Conservation (phyloP, 2,888 invertebrate species). For the Eupithecia dodoneata region DNA sequence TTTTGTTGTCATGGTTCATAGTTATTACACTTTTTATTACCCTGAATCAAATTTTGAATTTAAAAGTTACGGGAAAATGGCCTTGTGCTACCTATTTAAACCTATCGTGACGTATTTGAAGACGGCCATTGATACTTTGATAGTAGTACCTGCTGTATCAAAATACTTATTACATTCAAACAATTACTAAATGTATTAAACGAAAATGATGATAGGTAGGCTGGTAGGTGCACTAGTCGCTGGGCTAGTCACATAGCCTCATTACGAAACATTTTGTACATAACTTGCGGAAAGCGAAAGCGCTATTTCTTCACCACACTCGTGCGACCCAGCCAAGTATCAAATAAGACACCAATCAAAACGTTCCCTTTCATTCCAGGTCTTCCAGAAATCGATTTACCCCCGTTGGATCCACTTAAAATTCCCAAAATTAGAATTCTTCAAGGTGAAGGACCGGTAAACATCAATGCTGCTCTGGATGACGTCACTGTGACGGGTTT, state of each 20-base stretch:
- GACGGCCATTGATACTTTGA: background rate
- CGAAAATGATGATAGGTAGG: conserved; percentile 20
- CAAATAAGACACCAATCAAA: conserved; percentile 38
- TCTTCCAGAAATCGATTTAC: conserved; percentile 83
- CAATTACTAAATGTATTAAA: background rate
- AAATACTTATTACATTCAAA: background rate
- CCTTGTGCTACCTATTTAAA: too few species aligned
- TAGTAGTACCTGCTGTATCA: background rate
- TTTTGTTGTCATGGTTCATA: too few species aligned
- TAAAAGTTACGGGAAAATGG: background rate
- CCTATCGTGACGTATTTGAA: too few species aligned
- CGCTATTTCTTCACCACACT: conserved; percentile 78
- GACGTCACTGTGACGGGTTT: conserved; percentile 87
- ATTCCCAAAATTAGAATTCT: conserved; percentile 86
- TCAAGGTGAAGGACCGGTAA: conserved; percentile 88
- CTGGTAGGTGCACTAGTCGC: conserved; percentile 63
- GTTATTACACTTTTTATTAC: too few species aligned
- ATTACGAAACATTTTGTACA: conserved; percentile 79
- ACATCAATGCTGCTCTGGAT: conserved; percentile 87
- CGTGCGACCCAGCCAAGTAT: conserved; percentile 58
- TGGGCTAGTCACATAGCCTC: conserved; percentile 75
- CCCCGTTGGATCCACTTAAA: conserved; percentile 87
- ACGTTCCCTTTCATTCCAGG: conserved; percentile 59
- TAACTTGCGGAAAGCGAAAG: conserved; percentile 82
- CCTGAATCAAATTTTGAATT: background rate